These are phyloP conservation scores for Eublepharis macularius DNA, from an alignment of 2,113 vertebrate species.

Conservation along the genomic window DNA sequence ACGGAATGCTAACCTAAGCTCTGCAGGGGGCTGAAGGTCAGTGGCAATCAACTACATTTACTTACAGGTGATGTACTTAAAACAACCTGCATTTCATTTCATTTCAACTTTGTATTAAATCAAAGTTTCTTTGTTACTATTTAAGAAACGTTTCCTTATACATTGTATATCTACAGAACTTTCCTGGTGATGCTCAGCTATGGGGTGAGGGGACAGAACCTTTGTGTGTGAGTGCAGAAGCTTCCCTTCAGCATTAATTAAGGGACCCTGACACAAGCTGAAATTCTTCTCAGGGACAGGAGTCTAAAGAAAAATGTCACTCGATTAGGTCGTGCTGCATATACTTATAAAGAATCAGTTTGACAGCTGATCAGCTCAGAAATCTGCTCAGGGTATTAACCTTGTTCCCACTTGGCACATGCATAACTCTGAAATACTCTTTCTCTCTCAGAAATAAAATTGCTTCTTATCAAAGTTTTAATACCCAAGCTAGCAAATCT, in stretches of 20 bases:
- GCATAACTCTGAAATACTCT: constrained; percentile 21
- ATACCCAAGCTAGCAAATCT: constrained; percentile 14
- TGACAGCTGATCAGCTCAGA: constrained; percentile 39
- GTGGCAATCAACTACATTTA: not conserved
- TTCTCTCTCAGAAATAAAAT: constrained; percentile 36
- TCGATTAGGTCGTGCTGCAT: not conserved
- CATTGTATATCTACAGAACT: not conserved
- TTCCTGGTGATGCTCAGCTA: not conserved
- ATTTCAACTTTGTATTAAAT: not conserved
- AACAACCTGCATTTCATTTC: not conserved
- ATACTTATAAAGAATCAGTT: not conserved
- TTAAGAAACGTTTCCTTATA: not conserved
- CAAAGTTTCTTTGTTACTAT: not conserved
- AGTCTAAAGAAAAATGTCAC: constrained; percentile 10
- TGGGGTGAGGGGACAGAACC: not conserved
- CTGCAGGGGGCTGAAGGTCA: not conserved
- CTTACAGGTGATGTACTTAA: not conserved
- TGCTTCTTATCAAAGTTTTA: constrained; percentile 7
- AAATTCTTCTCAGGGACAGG: constrained; percentile 30
- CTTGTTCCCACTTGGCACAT: constrained; percentile 28
- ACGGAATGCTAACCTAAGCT: no score
- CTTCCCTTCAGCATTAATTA: constrained; percentile 28
- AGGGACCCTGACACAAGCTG: constrained; percentile 14
- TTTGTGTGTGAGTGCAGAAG: not conserved
- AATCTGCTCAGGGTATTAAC: constrained; percentile 49